phyloP scores from a whole-genome alignment of 2,888 invertebrate genomes.

The Steinernema carpocapsae region DNA sequence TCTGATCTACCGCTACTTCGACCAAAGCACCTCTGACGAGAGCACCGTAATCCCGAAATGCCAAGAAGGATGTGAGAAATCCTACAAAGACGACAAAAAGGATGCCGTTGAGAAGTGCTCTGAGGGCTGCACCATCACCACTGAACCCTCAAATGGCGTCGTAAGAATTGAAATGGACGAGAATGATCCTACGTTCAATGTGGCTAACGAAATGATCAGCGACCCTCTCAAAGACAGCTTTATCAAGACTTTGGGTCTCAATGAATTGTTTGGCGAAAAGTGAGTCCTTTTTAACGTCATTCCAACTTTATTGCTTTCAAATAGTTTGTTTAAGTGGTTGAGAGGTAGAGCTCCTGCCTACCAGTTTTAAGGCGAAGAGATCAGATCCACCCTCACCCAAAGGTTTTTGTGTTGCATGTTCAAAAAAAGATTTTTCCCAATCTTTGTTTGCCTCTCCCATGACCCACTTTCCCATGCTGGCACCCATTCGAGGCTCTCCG shows the following conservation, averaged over 20 bases:
- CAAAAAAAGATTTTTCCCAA: no score
- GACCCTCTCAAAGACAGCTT: neutral
- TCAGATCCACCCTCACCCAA: no score
- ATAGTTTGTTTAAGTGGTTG: no score
- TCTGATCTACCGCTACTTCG: constrained; percentile 29
- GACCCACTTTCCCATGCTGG: no score
- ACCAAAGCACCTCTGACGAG: neutral
- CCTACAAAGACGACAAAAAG: neutral
- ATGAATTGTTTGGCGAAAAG: no score
- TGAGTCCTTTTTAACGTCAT: no score
- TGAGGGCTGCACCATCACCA: neutral
- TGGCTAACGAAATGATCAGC: neutral
- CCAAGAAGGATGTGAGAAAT: neutral
- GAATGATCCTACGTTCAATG: neutral
- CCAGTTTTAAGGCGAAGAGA: no score
- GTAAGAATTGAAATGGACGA: constrained; percentile 1
- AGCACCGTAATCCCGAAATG: neutral
- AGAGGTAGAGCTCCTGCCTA: no score
- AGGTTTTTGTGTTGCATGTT: no score
- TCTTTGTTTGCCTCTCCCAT: no score
- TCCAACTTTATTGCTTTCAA: no score
- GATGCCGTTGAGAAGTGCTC: neutral
- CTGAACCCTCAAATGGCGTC: neutral
- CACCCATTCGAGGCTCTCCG: no score
- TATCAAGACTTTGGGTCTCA: neutral